Evolutionary conservation across 2,113 vertebrate genomes (phyloP).

Genomic region (Proteles cristata): DNA sequence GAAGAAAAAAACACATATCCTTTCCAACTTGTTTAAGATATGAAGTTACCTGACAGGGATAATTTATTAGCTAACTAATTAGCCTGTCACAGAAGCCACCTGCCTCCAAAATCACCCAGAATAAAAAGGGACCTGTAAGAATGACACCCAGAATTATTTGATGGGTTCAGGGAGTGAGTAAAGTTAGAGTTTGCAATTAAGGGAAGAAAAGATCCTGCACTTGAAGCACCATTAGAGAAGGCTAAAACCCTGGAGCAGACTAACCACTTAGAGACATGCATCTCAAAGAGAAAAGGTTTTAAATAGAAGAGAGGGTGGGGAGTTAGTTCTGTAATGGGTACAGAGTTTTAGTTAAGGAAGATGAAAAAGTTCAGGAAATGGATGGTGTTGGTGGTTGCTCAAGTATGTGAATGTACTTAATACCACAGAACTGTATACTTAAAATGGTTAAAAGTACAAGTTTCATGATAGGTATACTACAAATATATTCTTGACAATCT

Average conservation of each 20-base stretch:
- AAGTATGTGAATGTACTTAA: background rate
- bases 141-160: background rate
- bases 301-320: background rate
- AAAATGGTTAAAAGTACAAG: background rate
- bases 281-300: background rate
- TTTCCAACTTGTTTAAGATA: background rate
- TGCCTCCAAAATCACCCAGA: background rate
- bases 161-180: background rate
- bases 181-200: background rate
- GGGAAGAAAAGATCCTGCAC: background rate
- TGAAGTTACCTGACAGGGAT: background rate
- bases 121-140: background rate
- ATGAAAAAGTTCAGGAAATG: background rate
- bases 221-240: background rate
- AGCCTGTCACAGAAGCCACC: background rate
- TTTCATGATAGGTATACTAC: background rate
- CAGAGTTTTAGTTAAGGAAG: background rate
- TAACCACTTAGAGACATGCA: background rate
- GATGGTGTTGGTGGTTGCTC: background rate
- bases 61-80: conserved; percentile 28
- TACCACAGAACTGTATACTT: background rate
- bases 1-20: background rate
- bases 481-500: background rate
- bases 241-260: background rate
- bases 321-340: background rate